Evolutionary conservation across 2,113 vertebrate genomes (phyloP).

Genomic region (Myotis yumanensis): DNA sequence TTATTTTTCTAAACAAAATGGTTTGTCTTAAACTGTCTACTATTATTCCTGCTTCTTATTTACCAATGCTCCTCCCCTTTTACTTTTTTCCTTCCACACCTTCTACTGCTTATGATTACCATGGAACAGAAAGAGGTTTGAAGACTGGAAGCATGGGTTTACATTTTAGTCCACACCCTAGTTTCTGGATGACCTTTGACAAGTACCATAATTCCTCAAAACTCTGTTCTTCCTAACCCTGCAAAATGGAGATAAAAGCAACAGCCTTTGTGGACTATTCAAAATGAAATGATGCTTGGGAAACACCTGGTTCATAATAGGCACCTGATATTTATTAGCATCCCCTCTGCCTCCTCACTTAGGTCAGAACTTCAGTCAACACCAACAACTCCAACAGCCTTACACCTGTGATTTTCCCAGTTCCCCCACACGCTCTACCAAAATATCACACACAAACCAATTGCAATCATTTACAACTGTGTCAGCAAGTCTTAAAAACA

Average conservation of each 20-base stretch:
- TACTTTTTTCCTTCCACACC: neutral
- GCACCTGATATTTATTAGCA: neutral
- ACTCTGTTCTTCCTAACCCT: neutral
- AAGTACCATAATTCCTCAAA: slow-evolving; percentile 9
- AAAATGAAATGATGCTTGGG: neutral
- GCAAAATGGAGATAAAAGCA: neutral
- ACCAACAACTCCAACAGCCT: neutral
- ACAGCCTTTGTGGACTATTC: neutral
- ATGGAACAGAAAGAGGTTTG: neutral
- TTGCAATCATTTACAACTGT: neutral
- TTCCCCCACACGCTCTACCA: neutral
- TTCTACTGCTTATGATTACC: neutral
- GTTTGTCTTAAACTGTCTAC: neutral
- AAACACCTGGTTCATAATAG: neutral
- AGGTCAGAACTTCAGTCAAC: neutral
- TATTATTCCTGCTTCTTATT: neutral
- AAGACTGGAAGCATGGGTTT: neutral
- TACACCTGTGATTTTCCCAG: neutral
- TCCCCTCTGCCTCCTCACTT: neutral
- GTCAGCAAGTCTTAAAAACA: neutral
- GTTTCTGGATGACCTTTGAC: neutral
- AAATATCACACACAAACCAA: neutral
- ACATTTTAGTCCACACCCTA: neutral
- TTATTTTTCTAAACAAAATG: neutral
- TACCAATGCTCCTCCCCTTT: neutral